Evolutionary conservation across 1,140 invertebrate genomes (phyloP), one percentile per base, ranked within the genome.

Genomic region (Dreissena rostriformis): DNA sequence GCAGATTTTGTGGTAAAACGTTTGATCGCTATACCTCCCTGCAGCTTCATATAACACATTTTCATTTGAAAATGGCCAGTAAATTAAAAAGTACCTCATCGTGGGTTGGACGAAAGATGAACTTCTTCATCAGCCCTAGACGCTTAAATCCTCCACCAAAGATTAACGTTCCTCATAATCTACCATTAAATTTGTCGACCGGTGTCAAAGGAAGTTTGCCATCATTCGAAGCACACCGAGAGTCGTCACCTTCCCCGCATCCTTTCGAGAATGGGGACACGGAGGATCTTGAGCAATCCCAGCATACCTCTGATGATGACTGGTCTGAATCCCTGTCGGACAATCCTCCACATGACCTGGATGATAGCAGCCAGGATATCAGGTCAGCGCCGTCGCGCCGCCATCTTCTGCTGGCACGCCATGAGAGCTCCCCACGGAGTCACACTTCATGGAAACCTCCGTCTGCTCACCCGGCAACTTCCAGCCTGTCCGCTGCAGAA

Each of bases 11-110:
- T 91, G 94, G 94, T 8, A 88, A 93, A 66, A 94, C 94, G 17
- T 95, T 95, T 86, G 93, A 90, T 68, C 94, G 94, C 74, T 92
- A 92, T 24, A 86, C 93, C 15, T 94, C 94, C 82, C 88, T 95
- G 8, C 90, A 93, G 12, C 92, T 94, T 72, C 94, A 95, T 82
- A 92, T 95, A 11, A 71, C 75, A 4, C 19, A 63, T 61, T 57
- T 61, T 65, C 82, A 84, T 24, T 84, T 63, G 67, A 84, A 84
- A 53, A 77, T 66, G 26, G 26, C 29, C 12, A 71, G 80, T 51
- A 75, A 82, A 75, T 51, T 57, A 8, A 73, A 75, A 57, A 12
- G 2, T 22, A 39, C 49, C 14, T 67, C 80, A 52, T 81, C 79
- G 8, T 74, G 80, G 72, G 57, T 82, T 1, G 57, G 72, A 19